phyloP scores from a whole-genome alignment of 2,797 vertebrate genomes.

The Prunella strophiata region DNA sequence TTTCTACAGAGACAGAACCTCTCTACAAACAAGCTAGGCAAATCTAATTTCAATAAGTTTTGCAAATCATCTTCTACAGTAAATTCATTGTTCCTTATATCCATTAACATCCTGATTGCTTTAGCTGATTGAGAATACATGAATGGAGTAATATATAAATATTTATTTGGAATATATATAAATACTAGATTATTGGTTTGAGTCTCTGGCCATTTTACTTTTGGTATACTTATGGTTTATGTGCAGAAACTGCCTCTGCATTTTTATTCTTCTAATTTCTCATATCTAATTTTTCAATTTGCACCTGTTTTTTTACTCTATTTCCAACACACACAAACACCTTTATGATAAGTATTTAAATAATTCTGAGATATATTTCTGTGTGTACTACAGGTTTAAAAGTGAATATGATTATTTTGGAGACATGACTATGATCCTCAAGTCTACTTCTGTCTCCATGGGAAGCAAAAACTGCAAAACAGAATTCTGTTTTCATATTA shows the following conservation, averaged over 20 bases:
- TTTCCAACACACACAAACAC: background rate
- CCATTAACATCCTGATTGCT: background rate
- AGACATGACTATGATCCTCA: conserved; percentile 21
- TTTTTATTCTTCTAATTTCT: background rate
- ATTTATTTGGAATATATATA: background rate
- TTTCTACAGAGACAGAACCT: background rate
- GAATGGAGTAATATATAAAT: background rate
- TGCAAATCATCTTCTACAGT: background rate
- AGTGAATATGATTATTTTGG: background rate
- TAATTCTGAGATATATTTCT: background rate
- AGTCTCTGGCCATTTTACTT: background rate
- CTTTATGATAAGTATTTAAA: conserved; percentile 9
- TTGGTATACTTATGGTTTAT: background rate
- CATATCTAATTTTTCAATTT: background rate
- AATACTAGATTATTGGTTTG: background rate
- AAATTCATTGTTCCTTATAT: background rate
- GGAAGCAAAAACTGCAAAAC: conserved; percentile 31
- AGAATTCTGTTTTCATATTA: conserved; percentile 39
- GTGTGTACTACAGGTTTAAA: conserved; percentile 11
- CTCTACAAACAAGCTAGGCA: background rate
- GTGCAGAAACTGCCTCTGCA: background rate
- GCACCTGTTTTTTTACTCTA: background rate
- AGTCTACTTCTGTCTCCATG: background rate
- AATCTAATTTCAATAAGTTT: background rate
- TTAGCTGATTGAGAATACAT: background rate